Base-by-base conservation (phyloP, 2,113 vertebrate genomes). In the Poeciliopsis turrubarensis region DNA sequence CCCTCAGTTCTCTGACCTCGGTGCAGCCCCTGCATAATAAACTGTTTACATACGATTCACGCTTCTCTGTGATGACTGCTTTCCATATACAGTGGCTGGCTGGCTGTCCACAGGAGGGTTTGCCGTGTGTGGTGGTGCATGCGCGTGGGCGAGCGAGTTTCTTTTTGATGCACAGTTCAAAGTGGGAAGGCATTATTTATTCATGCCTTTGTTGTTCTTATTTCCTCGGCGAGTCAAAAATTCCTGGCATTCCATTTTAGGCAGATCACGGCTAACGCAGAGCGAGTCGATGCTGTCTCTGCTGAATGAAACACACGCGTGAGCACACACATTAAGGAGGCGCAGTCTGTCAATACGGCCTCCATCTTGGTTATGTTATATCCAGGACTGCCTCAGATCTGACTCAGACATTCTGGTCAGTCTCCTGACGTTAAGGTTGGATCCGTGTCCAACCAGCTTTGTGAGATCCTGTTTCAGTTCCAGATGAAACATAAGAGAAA, bases 111-210 rank as follows among this genome's bases (percentile, higher is more conserved):
- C 6, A 75, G 72, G 44, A 64, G 29, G 61, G 47, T 73, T 26
- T 31, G 65, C 11, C 72, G 71, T 44, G 77, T 87, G 89, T 60
- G 81, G 19, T n/a, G 64, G 73, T 17, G 22, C 71, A 10, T 77
- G 85, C 80, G 76, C 22, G 75, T 72, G 86, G 74, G 87, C 22
- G 79, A 73, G 85, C 44, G 31, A 80, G 85, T 87, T 66, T 90
- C 86, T 78, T 89, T 94, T 93, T 93, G 93, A 94, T 93, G 91
- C 88, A 63, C 83, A 87, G 91, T 93, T 94, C 89, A 93, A 92
- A 93, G 92, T 91, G 62, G 87, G 86, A 82, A 80, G 82, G 68
- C 85, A 86, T 94, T 93, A 93, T 90, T 94, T 93, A 93, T 94
- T 92, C 91, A 91, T 92, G 89, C 88, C 85, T 91, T 91, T 94